phyloP scores from a whole-genome alignment of 2,113 vertebrate genomes.

The Cyprinodon variegatus region DNA sequence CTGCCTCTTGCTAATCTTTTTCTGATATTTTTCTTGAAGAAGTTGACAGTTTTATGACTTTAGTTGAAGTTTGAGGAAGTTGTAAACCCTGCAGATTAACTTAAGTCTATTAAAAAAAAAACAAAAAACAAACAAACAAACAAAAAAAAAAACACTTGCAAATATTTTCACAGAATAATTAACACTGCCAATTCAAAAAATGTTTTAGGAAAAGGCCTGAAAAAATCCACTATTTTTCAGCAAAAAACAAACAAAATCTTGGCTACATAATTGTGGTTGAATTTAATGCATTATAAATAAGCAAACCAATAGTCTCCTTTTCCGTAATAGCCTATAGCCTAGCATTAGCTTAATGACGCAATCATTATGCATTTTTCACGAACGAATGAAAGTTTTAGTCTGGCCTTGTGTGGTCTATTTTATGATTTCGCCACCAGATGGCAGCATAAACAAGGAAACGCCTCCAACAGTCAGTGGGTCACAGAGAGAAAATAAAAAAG shows the following conservation, averaged over 20 bases:
- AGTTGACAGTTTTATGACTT: neutral
- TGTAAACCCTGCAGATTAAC: too few species aligned
- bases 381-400: neutral
- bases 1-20: neutral
- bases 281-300: too few species aligned
- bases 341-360: neutral
- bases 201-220: neutral
- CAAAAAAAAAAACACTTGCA: too few species aligned
- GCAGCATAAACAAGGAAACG: conserved; percentile 39
- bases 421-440: conserved; percentile 64
- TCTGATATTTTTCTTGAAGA: neutral
- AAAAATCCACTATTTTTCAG: neutral
- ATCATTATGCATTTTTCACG: neutral
- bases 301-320: too few species aligned
- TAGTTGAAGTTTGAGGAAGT: too few species aligned
- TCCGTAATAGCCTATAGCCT: too few species aligned
- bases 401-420: neutral
- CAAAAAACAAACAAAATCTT: too few species aligned
- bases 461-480: neutral
- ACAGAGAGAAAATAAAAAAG: neutral
- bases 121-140: too few species aligned
- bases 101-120: too few species aligned
- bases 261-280: too few species aligned
- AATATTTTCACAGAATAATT: too few species aligned
- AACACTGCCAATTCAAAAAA: too few species aligned